Evolutionary conservation across 1,140 invertebrate species (phyloP).

Genomic region (Linepithema humile): DNA sequence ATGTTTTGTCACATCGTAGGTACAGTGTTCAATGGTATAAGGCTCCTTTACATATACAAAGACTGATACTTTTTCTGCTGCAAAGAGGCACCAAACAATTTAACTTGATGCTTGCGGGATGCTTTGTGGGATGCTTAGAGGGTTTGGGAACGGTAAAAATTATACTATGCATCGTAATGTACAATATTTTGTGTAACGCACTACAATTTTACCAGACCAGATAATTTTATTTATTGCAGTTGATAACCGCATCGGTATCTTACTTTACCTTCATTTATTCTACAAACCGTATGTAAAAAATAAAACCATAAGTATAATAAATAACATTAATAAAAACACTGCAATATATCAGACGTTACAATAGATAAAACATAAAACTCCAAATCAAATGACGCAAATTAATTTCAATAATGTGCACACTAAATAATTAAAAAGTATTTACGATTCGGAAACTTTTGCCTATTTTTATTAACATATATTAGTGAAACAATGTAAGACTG

Average conservation of each 20-base stretch:
- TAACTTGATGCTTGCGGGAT: too few relatives aligned
- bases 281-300: background rate
- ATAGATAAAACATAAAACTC: too few relatives aligned
- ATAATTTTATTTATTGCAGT: background rate
- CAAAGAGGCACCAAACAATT: too few relatives aligned
- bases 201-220: background rate
- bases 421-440: too few relatives aligned
- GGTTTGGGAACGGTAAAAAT: background rate
- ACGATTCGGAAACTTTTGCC: too few relatives aligned
- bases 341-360: too few relatives aligned
- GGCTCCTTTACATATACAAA: too few relatives aligned
- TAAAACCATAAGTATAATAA: background rate
- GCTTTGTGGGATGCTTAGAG: background rate
- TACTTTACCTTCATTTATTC: conserved; percentile 8
- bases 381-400: too few relatives aligned
- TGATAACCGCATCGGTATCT: background rate
- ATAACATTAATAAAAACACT: background rate
- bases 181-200: background rate
- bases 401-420: too few relatives aligned
- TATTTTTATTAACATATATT: too few relatives aligned
- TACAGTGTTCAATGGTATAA: background rate
- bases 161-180: background rate
- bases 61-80: too few relatives aligned
- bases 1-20: background rate
- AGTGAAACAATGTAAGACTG: too few relatives aligned